These are phyloP conservation scores for Chymomyza procnemis DNA, from an alignment of 2,888 invertebrate species.

Conservation along the genomic window DNA sequence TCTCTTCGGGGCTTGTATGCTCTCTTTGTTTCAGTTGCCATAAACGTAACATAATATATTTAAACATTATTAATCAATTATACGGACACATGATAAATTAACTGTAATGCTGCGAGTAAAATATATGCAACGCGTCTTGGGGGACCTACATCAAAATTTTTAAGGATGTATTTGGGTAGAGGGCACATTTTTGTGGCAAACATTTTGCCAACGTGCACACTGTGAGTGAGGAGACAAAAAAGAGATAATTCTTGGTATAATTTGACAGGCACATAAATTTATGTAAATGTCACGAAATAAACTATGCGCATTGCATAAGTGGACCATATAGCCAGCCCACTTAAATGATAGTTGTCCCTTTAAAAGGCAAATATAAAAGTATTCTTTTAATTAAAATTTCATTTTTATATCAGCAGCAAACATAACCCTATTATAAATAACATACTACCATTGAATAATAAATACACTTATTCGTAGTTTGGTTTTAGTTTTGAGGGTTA, in stretches of 20 bases:
- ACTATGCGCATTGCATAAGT: conserved; percentile 9
- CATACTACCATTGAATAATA: no score
- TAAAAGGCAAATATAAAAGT: neutral
- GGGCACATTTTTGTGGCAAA: conserved; percentile 1
- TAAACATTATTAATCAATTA: conserved; percentile 14
- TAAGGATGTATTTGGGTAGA: neutral
- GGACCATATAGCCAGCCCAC: no score
- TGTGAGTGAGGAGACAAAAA: conserved; percentile 11
- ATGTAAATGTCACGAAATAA: conserved; percentile 30
- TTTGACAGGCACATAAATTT: conserved; percentile 59
- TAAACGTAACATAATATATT: neutral
- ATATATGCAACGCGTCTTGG: neutral
- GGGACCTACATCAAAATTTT: neutral
- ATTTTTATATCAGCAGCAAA: neutral
- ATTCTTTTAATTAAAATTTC: neutral
- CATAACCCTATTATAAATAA: no score
- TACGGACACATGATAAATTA: neutral
- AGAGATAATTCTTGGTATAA: conserved; percentile 55
- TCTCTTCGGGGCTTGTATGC: neutral
- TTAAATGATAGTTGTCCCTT: neutral
- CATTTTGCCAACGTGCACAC: neutral
- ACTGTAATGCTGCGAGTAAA: neutral
- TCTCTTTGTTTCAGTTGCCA: neutral
- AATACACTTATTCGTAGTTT: no score
- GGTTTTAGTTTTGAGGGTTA: no score